A percentile compares a stretch with the other conserved stretches of the same genome.
These are phyloP conservation scores for Bryconaethiops microstoma DNA, from an alignment of 2,797 vertebrate genomes.

Conservation along the genomic window DNA sequence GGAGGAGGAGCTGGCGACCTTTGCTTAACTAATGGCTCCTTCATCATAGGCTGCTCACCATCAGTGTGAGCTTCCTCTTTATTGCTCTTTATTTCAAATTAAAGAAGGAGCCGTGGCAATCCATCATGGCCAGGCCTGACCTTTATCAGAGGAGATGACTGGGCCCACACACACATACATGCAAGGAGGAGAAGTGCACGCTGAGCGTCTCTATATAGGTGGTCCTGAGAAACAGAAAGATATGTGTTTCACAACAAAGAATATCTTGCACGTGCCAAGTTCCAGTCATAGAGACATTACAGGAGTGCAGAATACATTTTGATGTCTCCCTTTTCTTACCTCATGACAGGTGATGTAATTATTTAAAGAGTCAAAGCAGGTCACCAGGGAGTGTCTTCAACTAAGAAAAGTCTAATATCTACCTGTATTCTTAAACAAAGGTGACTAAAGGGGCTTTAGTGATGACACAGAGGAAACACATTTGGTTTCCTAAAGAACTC, in stretches of 20 bases:
- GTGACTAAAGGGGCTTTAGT: too few species aligned
- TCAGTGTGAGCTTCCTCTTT: constrained; percentile 68
- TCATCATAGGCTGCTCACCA: constrained; percentile 70
- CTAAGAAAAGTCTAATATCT: too few species aligned
- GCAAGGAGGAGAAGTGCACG: constrained; percentile 4
- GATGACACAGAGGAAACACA: too few species aligned
- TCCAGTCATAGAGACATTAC: neutral
- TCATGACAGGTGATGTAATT: neutral
- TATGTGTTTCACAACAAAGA: constrained; percentile 10
- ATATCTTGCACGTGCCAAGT: neutral
- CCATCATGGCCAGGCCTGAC: constrained; percentile 75
- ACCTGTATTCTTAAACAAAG: too few species aligned
- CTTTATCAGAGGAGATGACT: constrained; percentile 80
- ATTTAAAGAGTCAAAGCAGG: neutral
- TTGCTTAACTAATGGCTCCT: constrained; percentile 83
- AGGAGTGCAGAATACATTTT: neutral
- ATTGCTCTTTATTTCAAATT: constrained; percentile 83
- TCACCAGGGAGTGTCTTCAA: too few species aligned
- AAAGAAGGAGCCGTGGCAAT: constrained; percentile 76
- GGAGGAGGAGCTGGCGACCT: constrained; percentile 82
- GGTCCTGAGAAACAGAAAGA: constrained; percentile 24
- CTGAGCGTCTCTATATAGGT: constrained; percentile 1
- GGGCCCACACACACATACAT: constrained; percentile 51
- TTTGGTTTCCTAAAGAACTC: too few species aligned
- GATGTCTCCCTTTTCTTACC: neutral